Evolutionary conservation across 2,113 vertebrate genomes (phyloP), one percentile per base, ranked within the genome.

Genomic region (Hemiprocne comata): DNA sequence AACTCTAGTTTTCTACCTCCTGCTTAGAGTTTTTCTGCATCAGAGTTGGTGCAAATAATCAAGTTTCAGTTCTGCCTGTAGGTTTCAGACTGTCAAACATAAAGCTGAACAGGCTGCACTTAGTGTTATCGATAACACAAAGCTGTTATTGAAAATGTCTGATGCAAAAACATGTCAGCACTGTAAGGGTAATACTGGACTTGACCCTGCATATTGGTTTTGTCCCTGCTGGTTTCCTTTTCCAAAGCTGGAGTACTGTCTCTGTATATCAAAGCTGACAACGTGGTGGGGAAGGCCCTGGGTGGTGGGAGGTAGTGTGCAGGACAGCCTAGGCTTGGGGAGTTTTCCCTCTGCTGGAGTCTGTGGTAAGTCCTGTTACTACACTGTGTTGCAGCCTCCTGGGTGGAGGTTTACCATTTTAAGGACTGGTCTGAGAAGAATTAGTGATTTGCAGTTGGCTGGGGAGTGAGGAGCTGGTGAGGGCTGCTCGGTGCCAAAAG

Each of bases 201-300:
- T 76, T 82, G 66, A 79, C 25, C 40, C 50, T 76, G n/a, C 23
- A 11, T 33, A 4, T 36, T 69, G 74, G 36, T 85, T 64, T 85
- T 62, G 18, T 76, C 10, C 9, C 17, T 72, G 33, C 36, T 67
- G 29, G 10, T 55, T 79, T 77, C 51, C 7, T 24, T 62, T 72
- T 42, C 46, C 21, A 31, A 42, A 71, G 46, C 58, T 82, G n/a
- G 23, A 72, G 48, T 54, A 33, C 13, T 60, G 28, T 74, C 70
- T 29, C 69, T 50, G 20, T 13, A 0, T 31, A 19, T 42, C 29
- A 46, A 48, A 89, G 55, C 34, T 93, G 58, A 51, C 34, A 17
- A 34, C 0, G 0, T 28, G 54, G 36, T 65, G 33, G 18, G 28
- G 25, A 61, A 21, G 25, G n/a, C 60, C 66, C 1, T 42, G 11